Base-by-base conservation (phyloP, 2,113 vertebrate genomes). In the Calypte anna region DNA sequence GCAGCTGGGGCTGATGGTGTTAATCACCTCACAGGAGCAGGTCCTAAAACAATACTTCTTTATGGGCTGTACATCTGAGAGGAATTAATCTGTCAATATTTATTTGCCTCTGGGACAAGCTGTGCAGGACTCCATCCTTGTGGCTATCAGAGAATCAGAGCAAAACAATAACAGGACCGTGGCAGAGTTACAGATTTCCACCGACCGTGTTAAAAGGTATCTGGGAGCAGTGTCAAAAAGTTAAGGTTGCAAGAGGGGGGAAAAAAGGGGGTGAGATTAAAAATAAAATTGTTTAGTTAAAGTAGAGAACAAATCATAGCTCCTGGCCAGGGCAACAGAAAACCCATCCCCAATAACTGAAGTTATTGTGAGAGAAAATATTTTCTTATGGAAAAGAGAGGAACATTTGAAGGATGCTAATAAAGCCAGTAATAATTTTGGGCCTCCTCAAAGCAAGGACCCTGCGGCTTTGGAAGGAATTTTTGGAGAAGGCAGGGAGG, bases 41-140 rank as follows among this genome's bases (percentile, higher is more conserved):
- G 23, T 88, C 94, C 92, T 95, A 94, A 94, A 96, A 93, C 69
- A 91, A 94, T 67, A 90, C 58, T 93, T 61, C 77, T 89, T 94
- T 79, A 94, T 87, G 85, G 80, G 31, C 86, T 50, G 66, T 67
- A 97, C 96, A 97, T 97, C 94, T 91, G 91, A 96, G 90, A 88
- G 89, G 93, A 82, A 96, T 95, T 90, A 94, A 84, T 95, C 81
- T 67, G 93, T 94, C 94, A 97, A 97, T 96, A 96, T 96, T 97
- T 96, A 93, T 85, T 95, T 84, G 93, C 96, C 94, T 94, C 86
- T 0, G 8, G 91, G 90, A 96, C 91, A 93, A 96, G 94, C 91
- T 93, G 93, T 78, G 75, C 91, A 93, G 90, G 92, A 95, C 93
- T 95, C 94, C 84, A 88, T 96, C 94, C 91, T 93, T 89, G 86